phyloP scores from a whole-genome alignment of 2,888 invertebrate genomes.

The Diaphora mendica region DNA sequence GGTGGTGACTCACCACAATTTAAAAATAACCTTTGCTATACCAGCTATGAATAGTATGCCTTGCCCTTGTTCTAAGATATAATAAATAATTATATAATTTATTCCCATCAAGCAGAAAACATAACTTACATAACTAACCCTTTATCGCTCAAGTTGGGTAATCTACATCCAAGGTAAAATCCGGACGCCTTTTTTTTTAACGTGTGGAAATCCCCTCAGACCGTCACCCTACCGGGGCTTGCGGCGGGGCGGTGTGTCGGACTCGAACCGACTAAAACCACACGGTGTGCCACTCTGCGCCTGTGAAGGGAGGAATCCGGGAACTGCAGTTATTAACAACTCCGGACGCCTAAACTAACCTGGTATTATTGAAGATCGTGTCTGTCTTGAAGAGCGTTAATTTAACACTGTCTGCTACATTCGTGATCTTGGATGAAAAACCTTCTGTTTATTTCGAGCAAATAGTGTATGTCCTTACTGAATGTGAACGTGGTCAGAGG shows the following conservation, averaged over 20 bases:
- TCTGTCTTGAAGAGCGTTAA: constrained; percentile 21
- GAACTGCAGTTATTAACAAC: too few species aligned
- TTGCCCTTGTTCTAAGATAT: too few species aligned
- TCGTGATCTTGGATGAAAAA: constrained; percentile 54
- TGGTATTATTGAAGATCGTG: constrained; percentile 21
- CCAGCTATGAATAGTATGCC: neutral
- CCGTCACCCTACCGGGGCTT: too few species aligned
- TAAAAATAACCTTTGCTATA: neutral
- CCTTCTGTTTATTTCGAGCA: constrained; percentile 44
- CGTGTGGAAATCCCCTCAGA: too few species aligned
- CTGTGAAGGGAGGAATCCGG: too few species aligned
- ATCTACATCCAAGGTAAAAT: constrained; percentile 49
- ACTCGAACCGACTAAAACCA: too few species aligned
- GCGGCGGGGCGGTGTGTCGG: too few species aligned
- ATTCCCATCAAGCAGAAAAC: constrained; percentile 30
- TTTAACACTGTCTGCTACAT: constrained; percentile 67
- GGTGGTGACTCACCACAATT: too few species aligned
- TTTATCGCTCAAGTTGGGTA: constrained; percentile 56
- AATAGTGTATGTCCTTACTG: constrained; percentile 42
- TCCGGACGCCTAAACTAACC: constrained; percentile 58
- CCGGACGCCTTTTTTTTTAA: constrained; percentile 49
- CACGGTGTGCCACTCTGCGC: too few species aligned
- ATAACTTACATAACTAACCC: constrained; percentile 60
- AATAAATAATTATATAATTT: too few species aligned
- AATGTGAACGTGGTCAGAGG: constrained; percentile 30